Conservation (phyloP, 2,113 vertebrate genomes). For the Zosterops lateralis region DNA sequence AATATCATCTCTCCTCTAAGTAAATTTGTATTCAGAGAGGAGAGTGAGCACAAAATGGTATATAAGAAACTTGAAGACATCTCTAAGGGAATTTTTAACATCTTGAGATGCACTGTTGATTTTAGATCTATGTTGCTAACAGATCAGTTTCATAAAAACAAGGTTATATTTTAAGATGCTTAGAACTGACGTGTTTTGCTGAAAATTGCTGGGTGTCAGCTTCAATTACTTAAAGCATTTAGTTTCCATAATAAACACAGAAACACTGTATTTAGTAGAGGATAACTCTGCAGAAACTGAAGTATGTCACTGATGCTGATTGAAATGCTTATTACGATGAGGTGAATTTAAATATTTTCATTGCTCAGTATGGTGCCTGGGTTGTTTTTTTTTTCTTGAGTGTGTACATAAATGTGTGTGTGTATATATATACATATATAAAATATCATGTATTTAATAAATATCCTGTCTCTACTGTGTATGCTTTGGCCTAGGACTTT, state of each 20-base stretch:
- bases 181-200: background rate
- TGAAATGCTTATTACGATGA: background rate
- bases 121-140: background rate
- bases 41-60: background rate
- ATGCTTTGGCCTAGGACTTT: background rate
- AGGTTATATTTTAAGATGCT: background rate
- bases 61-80: background rate
- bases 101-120: background rate
- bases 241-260: background rate
- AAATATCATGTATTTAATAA: background rate
- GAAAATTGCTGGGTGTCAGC: background rate
- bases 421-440: rapidly evolving
- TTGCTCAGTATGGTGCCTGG: background rate
- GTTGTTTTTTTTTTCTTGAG: background rate
- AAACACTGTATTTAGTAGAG: background rate
- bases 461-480: rapidly evolving
- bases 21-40: background rate
- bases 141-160: background rate
- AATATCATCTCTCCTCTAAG: background rate
- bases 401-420: rapidly evolving
- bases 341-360: background rate
- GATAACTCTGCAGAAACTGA: background rate
- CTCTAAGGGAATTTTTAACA: background rate
- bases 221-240: background rate
- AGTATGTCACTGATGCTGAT: background rate